phyloP scores from a whole-genome alignment of 2,888 invertebrate species.

The Tenthredo mesomela region DNA sequence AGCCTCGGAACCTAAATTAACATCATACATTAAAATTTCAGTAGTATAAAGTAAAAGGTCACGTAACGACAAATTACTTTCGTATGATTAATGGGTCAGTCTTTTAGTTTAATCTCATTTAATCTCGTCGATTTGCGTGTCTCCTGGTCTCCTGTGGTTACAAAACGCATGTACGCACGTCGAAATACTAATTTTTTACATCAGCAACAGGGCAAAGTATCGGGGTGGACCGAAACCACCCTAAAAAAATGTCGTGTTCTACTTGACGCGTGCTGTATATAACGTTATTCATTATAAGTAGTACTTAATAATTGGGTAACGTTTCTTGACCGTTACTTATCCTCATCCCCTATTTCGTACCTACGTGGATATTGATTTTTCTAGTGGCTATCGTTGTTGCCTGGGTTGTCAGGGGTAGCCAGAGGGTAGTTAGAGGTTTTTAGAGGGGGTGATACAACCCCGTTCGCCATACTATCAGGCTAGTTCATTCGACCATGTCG shows the following conservation, averaged over 20 bases:
- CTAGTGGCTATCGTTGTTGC: conserved; percentile 33
- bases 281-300: not conserved
- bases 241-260: not conserved
- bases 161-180: not conserved
- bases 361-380: conserved; percentile 32
- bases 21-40: not conserved
- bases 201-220: not conserved
- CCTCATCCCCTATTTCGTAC: not conserved
- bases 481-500: conserved; percentile 34
- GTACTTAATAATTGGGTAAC: not conserved
- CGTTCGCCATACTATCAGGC: not conserved
- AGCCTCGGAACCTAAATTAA: not conserved
- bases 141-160: not conserved
- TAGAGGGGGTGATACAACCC: not conserved
- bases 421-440: not conserved
- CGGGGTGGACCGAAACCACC: not conserved
- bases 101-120: conserved; percentile 5
- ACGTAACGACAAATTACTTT: conserved; percentile 31
- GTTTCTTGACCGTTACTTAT: conserved; percentile 13
- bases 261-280: not conserved
- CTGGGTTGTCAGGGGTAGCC: conserved; percentile 39
- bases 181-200: not conserved
- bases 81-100: not conserved
- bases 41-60: conserved; percentile 7
- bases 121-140: conserved; percentile 21